phyloP scores from a whole-genome alignment of 2,797 vertebrate genomes.

The Onychomys arenicola region DNA sequence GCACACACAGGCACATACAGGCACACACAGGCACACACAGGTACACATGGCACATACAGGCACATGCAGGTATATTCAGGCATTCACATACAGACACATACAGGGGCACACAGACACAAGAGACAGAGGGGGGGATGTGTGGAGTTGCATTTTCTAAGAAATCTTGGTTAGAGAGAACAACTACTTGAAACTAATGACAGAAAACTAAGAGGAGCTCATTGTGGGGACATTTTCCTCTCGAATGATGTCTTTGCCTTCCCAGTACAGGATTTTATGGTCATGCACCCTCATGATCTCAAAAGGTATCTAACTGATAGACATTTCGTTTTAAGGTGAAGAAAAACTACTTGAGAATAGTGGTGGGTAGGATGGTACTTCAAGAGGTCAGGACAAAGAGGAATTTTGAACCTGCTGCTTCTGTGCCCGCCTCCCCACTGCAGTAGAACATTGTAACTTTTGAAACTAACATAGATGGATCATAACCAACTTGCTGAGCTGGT shows the following conservation, averaged over 20 bases:
- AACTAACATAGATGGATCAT: constrained; percentile 66
- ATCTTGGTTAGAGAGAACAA: constrained; percentile 32
- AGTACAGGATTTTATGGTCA: not conserved
- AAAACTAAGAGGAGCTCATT: not conserved
- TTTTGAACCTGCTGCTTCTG: constrained; percentile 75
- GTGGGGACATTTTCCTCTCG: constrained; percentile 19
- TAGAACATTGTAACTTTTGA: constrained; percentile 79
- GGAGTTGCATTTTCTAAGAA: constrained; percentile 39
- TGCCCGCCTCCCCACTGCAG: constrained; percentile 38
- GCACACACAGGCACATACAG: not conserved
- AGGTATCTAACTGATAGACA: constrained; percentile 28
- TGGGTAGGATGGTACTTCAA: constrained; percentile 22
- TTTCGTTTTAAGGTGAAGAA: constrained; percentile 53
- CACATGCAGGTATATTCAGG: not conserved
- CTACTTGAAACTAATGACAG: not conserved
- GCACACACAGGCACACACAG: not conserved
- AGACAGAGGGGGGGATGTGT: not conserved
- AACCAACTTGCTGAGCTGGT: constrained; percentile 79
- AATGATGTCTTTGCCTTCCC: not conserved
- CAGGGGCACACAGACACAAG: not conserved
- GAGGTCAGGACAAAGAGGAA: constrained; percentile 66
- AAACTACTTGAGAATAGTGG: constrained; percentile 55
- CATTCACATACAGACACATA: not conserved
- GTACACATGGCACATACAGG: no score
- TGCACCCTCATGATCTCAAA: not conserved